A percentile compares a stretch with the other conserved stretches of the same genome.
Evolutionary conservation across 1,140 invertebrate species (phyloP).

Genomic region (Diorhabda carinulata): DNA sequence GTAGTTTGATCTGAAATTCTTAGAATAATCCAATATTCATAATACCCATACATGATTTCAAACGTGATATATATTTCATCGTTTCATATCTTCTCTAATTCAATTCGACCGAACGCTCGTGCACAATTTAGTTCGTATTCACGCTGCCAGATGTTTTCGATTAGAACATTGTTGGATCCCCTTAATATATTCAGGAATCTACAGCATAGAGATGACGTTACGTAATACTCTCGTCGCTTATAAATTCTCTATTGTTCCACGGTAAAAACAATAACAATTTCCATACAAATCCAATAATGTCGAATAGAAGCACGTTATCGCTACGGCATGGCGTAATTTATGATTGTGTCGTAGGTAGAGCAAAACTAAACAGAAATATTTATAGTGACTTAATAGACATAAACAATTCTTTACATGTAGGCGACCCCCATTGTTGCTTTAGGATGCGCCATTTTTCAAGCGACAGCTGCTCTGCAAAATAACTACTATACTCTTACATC

Average conservation of each 20-base stretch:
- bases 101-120: too few relatives aligned
- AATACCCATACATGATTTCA: too few relatives aligned
- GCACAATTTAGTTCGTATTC: background rate
- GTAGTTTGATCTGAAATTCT: too few relatives aligned
- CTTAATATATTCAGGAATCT: background rate
- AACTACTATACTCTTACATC: background rate
- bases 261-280: slow-evolving; percentile 13
- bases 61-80: too few relatives aligned
- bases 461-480: slow-evolving; percentile 7
- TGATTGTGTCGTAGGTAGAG: slow-evolving; percentile 7
- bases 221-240: slow-evolving; percentile 5
- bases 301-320: slow-evolving; percentile 12
- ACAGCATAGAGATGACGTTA: background rate
- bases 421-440: slow-evolving; percentile 13
- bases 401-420: slow-evolving; percentile 8
- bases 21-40: too few relatives aligned
- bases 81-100: too few relatives aligned
- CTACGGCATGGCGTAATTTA: slow-evolving; percentile 9
- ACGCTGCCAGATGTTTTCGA: background rate
- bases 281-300: slow-evolving; percentile 8
- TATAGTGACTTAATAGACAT: slow-evolving; percentile 7
- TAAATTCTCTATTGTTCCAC: slow-evolving; percentile 1
- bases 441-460: slow-evolving; percentile 6
- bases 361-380: slow-evolving; percentile 3
- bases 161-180: background rate